Percentiles rank a stretch among this genome's conserved stretches.
Conservation (phyloP, 1,140 invertebrate species). For the Leptonema lineaticorne region DNA sequence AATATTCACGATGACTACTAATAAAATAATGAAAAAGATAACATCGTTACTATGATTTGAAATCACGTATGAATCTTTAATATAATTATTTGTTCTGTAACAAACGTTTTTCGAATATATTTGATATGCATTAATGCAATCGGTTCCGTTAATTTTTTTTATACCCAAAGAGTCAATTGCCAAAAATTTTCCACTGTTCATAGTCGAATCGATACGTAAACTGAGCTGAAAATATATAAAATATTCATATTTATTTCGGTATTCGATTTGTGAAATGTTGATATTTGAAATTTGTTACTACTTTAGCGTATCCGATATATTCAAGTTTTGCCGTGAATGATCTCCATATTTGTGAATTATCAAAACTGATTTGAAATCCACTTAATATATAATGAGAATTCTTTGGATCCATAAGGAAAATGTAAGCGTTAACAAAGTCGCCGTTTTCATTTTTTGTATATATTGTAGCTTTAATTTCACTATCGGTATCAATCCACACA, state of each 20-base stretch:
- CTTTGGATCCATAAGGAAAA: not conserved
- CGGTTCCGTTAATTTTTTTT: not conserved
- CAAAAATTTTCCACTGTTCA: not conserved
- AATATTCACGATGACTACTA: too few species aligned
- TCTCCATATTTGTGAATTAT: not conserved
- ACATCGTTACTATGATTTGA: too few species aligned
- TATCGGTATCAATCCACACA: not conserved
- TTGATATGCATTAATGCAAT: not conserved
- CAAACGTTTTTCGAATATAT: too few species aligned
- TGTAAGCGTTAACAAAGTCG: not conserved
- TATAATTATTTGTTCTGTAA: too few species aligned
- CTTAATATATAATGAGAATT: not conserved
- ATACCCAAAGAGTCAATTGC: not conserved
- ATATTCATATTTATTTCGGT: too few species aligned
- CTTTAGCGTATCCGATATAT: too few species aligned
- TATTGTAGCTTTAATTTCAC: not conserved
- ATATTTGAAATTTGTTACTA: too few species aligned
- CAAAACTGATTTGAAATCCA: not conserved
- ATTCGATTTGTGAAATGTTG: not conserved
- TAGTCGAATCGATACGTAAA: not conserved
- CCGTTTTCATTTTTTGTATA: not conserved
- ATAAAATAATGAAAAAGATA: too few species aligned
- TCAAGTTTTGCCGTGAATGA: too few species aligned
- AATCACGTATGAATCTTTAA: too few species aligned
- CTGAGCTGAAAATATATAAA: conserved; percentile 7